Evolutionary conservation across 2,888 invertebrate genomes (phyloP).

Genomic region (Mayetiola destructor): DNA sequence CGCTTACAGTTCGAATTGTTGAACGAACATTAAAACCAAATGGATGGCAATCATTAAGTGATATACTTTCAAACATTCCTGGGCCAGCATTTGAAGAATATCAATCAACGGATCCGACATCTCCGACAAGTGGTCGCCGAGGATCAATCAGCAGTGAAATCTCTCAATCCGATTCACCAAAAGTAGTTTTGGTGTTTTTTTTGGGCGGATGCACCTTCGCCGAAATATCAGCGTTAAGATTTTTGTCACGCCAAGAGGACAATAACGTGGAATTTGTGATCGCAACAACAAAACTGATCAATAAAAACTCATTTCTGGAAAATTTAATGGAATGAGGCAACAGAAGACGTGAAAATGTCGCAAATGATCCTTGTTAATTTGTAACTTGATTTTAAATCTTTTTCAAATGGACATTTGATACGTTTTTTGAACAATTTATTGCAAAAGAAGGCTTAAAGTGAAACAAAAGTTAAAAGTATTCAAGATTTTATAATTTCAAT

Average conservation of each 20-base stretch:
- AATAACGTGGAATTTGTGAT: slow-evolving; percentile 78
- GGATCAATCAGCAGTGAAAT: slow-evolving; percentile 45
- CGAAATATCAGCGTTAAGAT: slow-evolving; percentile 67
- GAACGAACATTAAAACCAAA: slow-evolving; percentile 64
- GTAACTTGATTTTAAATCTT: too few species aligned
- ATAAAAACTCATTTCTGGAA: slow-evolving; percentile 73
- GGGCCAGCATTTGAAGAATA: slow-evolving; percentile 59
- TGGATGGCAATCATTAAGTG: slow-evolving; percentile 65
- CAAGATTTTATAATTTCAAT: too few species aligned
- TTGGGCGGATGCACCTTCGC: slow-evolving; percentile 95
- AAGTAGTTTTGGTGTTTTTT: slow-evolving; percentile 80
- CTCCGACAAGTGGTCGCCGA: slow-evolving; percentile 40
- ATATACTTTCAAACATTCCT: slow-evolving; percentile 68
- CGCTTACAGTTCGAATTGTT: slow-evolving; percentile 72
- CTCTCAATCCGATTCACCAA: slow-evolving; percentile 34
- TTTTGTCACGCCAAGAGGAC: slow-evolving; percentile 60
- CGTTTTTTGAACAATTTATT: too few species aligned
- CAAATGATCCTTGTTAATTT: too few species aligned
- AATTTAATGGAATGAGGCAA: slow-evolving; percentile 57
- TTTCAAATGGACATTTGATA: too few species aligned
- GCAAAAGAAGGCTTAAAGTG: too few species aligned
- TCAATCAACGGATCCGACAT: slow-evolving; percentile 39
- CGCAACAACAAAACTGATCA: slow-evolving; percentile 83
- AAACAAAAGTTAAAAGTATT: too few species aligned
- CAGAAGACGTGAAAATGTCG: too few species aligned